Conservation (phyloP, 1,140 invertebrate genomes). For the Orussus abietinus region DNA sequence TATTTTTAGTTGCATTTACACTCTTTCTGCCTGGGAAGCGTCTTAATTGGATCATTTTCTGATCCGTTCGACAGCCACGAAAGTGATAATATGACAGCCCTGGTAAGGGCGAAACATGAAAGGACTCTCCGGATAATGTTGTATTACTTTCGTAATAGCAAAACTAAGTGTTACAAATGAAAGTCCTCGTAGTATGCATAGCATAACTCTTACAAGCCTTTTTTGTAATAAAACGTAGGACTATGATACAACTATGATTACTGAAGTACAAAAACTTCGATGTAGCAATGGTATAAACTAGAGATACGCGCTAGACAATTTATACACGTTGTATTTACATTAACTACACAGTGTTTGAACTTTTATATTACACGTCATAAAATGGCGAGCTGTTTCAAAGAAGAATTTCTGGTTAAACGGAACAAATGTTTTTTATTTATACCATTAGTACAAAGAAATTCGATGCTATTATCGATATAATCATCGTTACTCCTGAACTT, state of each 20-base stretch:
- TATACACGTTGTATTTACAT: constrained; percentile 32
- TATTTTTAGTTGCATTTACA: constrained; percentile 19
- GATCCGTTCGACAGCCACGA: too few species aligned
- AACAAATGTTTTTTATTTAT: constrained; percentile 17
- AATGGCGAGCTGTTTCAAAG: constrained; percentile 13
- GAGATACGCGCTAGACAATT: constrained; percentile 20
- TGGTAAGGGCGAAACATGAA: too few species aligned
- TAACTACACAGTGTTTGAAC: constrained; percentile 9
- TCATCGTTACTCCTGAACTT: too few species aligned
- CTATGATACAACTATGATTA: constrained; percentile 27
- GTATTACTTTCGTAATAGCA: neutral
- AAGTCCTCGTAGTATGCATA: neutral
- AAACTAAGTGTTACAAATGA: constrained; percentile 2
- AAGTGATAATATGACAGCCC: too few species aligned
- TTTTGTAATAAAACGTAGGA: constrained; percentile 32
- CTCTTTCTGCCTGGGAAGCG: too few species aligned
- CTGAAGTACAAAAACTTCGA: constrained; percentile 25
- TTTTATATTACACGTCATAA: constrained; percentile 11
- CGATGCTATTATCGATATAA: too few species aligned
- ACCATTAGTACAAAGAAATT: constrained; percentile 32
- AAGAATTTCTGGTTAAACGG: constrained; percentile 9
- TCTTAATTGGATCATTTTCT: too few species aligned
- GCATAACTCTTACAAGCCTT: constrained; percentile 20
- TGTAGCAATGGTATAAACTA: constrained; percentile 35
- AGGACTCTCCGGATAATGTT: neutral